phyloP scores from a whole-genome alignment of 2,888 invertebrate genomes.

The Hydraecia micacea region DNA sequence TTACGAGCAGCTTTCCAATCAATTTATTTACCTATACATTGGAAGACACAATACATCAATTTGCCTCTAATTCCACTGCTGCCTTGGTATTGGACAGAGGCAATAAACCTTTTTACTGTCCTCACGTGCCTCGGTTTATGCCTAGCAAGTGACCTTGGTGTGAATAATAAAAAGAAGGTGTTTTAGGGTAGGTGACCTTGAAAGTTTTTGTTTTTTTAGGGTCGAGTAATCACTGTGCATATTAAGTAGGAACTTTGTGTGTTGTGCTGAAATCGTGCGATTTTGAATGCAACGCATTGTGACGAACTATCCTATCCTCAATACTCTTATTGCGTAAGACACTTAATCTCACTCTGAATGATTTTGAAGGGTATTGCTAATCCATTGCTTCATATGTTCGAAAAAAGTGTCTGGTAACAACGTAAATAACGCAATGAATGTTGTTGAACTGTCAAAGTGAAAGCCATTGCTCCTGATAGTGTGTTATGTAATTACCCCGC shows the following conservation, averaged over 20 bases:
- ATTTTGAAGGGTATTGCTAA: too few relatives aligned
- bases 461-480: too few relatives aligned
- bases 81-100: constrained; percentile 58
- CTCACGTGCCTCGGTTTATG: constrained; percentile 42
- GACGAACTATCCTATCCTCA: neutral
- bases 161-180: constrained; percentile 53
- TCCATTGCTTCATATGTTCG: too few relatives aligned
- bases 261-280: neutral
- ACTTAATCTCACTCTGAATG: too few relatives aligned
- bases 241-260: neutral
- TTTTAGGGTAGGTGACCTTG: neutral
- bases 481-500: too few relatives aligned
- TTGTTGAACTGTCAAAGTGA: too few relatives aligned
- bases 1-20: neutral
- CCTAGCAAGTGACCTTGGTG: constrained; percentile 27
- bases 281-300: neutral
- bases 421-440: too few relatives aligned
- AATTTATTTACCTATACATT: constrained; percentile 45
- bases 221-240: neutral
- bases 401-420: too few relatives aligned
- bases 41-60: constrained; percentile 58
- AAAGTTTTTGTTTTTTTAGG: constrained; percentile 10
- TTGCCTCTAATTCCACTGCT: constrained; percentile 55
- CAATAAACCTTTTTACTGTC: constrained; percentile 69
- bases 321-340: too few relatives aligned